Conservation (phyloP, 1,140 invertebrate species). For the Lasioglossum albipes region DNA sequence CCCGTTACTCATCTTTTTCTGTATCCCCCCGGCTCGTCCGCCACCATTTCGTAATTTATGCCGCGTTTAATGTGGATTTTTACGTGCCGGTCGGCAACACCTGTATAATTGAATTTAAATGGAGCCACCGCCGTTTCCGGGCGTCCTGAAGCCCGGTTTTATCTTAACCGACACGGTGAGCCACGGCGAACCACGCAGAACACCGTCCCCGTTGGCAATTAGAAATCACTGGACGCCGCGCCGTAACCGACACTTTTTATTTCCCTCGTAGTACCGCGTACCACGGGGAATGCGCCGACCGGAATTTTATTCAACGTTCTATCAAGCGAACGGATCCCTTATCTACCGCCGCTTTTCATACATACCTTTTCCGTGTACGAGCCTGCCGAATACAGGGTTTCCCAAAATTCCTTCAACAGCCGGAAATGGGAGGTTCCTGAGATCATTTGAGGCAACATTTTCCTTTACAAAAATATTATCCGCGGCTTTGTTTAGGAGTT, state of each 20-base stretch:
- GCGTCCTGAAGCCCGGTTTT: background rate
- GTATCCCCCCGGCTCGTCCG: background rate
- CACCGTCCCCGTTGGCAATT: slow-evolving; percentile 6
- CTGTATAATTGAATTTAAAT: slow-evolving; percentile 60
- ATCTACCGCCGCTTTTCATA: background rate
- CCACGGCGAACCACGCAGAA: background rate
- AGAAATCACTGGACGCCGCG: slow-evolving; percentile 10
- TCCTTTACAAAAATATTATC: too few relatives aligned
- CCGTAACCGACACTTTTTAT: slow-evolving; percentile 1
- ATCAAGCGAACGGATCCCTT: background rate
- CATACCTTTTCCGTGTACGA: background rate
- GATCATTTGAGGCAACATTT: too few relatives aligned
- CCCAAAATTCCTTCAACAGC: too few relatives aligned
- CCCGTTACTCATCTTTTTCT: slow-evolving; percentile 60
- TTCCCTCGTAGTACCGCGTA: background rate
- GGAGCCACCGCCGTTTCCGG: slow-evolving; percentile 3
- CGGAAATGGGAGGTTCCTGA: too few relatives aligned
- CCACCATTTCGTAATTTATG: slow-evolving; percentile 52
- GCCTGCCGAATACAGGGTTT: too few relatives aligned
- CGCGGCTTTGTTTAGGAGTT: too few relatives aligned
- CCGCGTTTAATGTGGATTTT: slow-evolving; percentile 55
- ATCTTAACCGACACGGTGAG: slow-evolving; percentile 4
- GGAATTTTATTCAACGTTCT: slow-evolving; percentile 12
- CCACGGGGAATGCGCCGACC: background rate
- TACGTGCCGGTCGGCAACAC: slow-evolving; percentile 43